A percentile compares a stretch with the other conserved stretches of the same genome.
These are phyloP conservation scores for Dreissena polymorpha DNA, from an alignment of 1,140 invertebrate species.

Conservation along the genomic window DNA sequence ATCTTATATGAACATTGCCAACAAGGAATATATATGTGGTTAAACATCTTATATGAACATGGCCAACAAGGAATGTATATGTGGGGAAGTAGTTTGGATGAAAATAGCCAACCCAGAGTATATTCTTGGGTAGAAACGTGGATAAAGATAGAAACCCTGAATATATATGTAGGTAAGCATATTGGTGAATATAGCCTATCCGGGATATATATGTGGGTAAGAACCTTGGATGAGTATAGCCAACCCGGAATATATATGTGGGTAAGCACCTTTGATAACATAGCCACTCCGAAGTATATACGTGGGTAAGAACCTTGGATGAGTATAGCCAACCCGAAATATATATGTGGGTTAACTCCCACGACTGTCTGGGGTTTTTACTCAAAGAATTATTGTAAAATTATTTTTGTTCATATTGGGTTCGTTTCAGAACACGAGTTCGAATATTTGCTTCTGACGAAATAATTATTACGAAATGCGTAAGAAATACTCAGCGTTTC, in stretches of 20 bases:
- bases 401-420: no score
- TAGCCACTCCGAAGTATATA: neutral
- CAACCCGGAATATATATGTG: constrained; percentile 28
- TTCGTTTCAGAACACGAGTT: no score
- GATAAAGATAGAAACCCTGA: neutral
- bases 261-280: constrained; percentile 1
- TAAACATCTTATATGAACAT: neutral
- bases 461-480: no score
- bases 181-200: no score
- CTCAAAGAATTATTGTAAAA: no score
- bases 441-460: no score
- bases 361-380: no score
- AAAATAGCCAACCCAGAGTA: neutral
- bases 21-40: neutral
- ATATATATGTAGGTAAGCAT: no score
- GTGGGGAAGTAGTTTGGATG: neutral
- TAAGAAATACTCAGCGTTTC: no score
- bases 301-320: neutral
- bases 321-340: neutral
- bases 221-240: constrained; percentile 7
- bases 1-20: neutral
- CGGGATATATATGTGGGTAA: no score
- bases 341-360: neutral
- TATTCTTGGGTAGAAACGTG: neutral
- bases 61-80: neutral